Evolutionary conservation across 2,888 invertebrate species (phyloP).

Genomic region (Candidula unifasciata): DNA sequence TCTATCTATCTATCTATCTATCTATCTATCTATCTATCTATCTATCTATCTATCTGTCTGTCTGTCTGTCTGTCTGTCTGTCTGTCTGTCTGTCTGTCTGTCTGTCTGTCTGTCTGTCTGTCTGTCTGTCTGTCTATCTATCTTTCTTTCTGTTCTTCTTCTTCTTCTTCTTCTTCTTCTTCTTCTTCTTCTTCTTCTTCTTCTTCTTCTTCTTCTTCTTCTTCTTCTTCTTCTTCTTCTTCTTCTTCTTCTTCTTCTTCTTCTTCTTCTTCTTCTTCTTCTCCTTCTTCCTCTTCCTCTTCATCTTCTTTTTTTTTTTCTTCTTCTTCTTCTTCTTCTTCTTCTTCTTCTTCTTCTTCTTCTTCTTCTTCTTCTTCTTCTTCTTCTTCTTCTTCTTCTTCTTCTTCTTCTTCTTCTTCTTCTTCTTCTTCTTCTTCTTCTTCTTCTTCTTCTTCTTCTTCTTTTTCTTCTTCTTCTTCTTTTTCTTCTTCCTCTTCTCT

Average conservation of each 20-base stretch:
- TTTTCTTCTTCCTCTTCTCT: background rate
- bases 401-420: background rate
- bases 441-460: background rate
- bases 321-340: conserved; percentile 13
- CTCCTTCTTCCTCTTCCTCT: background rate
- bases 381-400: background rate
- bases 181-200: conserved; percentile 1
- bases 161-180: background rate
- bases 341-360: conserved; percentile 9
- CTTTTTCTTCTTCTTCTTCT: background rate
- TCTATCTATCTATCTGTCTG: too few species aligned
- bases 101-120: background rate
- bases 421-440: background rate
- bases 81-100: background rate
- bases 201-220: background rate
- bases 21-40: background rate
- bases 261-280: conserved; percentile 5
- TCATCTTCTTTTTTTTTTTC: background rate
- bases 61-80: background rate
- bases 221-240: background rate
- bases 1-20: background rate
- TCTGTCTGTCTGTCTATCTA: too few species aligned
- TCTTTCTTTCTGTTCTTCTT: too few species aligned
- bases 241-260: conserved; percentile 1
- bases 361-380: conserved; percentile 5